Evolutionary conservation across 1,140 invertebrate genomes (phyloP), one percentile per base, ranked within the genome.

Genomic region (Papilio glaucus): DNA sequence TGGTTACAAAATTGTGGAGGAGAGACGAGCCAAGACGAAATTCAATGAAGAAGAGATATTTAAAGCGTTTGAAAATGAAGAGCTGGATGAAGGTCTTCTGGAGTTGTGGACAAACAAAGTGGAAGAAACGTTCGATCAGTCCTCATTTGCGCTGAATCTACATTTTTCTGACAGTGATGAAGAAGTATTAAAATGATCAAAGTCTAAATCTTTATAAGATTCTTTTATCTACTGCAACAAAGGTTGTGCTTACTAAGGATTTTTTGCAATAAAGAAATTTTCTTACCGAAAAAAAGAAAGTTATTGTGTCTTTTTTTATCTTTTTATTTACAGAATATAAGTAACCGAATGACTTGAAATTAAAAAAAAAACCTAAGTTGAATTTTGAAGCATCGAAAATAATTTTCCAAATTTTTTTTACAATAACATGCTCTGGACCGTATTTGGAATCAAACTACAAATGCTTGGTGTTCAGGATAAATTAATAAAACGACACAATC

Each of bases 31-130:
- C 49, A 77, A 68, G 7, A 72, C 39, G 15, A 78, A 76, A 13
- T 85, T 84, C 72, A 74, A 80, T 74, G 85, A 90, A 65, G 15
- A 85, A 10, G 85, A 88, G 70, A 81, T 91, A 18, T 75, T 71
- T 13, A 74, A 88, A 10, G 67, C 74, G 4, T 91, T 88, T 77
- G 83, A 87, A 12, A 85, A 88, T 9, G 83, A 86, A 45, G 85
- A 88, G 9, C 33, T 93, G 6, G 88, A 91, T 21, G 42, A 60
- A 12, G 85, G 82, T 4, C 72, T 93, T 8, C 53, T 88, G 41
- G 88, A 91, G 24, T 77, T 80, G 6, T 93, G 91, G 89, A 57
- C 71, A 3, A 78, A 82, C 33, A 75, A 13, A 0, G 13, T 61
- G 4, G 67, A 76, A 21, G 75, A 82, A 10, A 73, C 72, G 0